Evolutionary conservation across 2,888 invertebrate species (phyloP), one percentile per base, ranked within the genome.

Genomic region (Vandiemenella viatica): DNA sequence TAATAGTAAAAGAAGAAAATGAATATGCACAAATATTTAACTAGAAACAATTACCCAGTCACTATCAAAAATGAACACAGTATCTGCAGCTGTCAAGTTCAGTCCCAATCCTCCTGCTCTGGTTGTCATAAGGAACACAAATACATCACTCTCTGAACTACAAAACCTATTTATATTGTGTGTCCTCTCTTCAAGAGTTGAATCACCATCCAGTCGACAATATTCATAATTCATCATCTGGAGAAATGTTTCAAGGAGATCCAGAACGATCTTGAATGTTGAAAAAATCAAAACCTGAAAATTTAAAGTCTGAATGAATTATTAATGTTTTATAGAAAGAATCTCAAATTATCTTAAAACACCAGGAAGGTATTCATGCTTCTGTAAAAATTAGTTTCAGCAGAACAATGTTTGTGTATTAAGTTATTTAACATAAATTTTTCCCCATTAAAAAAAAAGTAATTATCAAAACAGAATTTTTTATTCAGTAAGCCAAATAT

Each of bases 71-170:
- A 79, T 72, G 54, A 83, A 78, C 18, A 80, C 80, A 8, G 82
- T 82, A 61, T 83, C 82, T 1, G 82, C 82, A 4, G 70, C 67
- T 0, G 71, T 70, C 37, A 83, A 65, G 64, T 82, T 83, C 19
- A 83, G 65, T 2, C 83, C 83, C 3, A 82, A 67, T n/a, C 82
- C 82, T 23, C 83, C 83, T 47, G 83, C 80, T 59, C 79, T 65
- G 0, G 80, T 83, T 8, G 77, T 75, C 42, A 83, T 61, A 4
- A 83, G 64, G 60, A 80, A 83, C 1, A 78, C 50, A 53, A 75
- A 75, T 8, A 66, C 54, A 2, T 69, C 57, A 0, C 70, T 63
- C 0, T 70, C 63, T 58, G 75, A 63, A 1, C 56, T 60, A 57
- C 74, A 74, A 57, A 76, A 78, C 0, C 48, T 48, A 16, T 65